These are phyloP conservation scores for Phaonia tiefii DNA, from an alignment of 2,888 invertebrate genomes.

Conservation along the genomic window DNA sequence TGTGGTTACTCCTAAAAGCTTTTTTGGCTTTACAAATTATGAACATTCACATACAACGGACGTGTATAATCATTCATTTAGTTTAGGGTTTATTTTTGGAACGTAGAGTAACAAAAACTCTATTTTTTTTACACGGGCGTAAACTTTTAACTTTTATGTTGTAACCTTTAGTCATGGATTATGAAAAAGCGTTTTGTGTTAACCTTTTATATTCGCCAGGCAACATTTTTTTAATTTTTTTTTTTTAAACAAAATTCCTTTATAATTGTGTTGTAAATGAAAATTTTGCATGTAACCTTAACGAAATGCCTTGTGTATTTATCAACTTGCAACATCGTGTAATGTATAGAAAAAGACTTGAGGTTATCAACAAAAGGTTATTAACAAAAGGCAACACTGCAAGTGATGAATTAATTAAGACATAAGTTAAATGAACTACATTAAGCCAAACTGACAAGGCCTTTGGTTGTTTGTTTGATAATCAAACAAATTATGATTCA, in stretches of 20 bases:
- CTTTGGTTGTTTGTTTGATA: no score
- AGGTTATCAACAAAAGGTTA: constrained; percentile 48
- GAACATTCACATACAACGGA: constrained; percentile 37
- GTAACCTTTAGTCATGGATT: constrained; percentile 54
- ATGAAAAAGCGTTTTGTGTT: constrained; percentile 37
- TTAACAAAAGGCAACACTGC: constrained; percentile 36
- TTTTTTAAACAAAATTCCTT: not conserved
- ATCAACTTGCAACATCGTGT: no score
- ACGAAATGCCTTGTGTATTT: no score
- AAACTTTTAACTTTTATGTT: constrained; percentile 46
- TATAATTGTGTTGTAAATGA: no score
- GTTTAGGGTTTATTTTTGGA: constrained; percentile 7
- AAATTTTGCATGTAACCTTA: no score
- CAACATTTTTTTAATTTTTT: constrained; percentile 5
- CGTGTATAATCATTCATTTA: constrained; percentile 49
- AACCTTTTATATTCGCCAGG: constrained; percentile 10
- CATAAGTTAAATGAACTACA: no score
- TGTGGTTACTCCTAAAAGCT: constrained; percentile 24
- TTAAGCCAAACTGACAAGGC: no score
- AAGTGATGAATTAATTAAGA: constrained; percentile 18
- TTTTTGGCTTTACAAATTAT: constrained; percentile 29
- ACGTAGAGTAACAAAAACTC: not conserved
- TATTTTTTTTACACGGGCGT: constrained; percentile 22
- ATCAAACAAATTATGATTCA: no score
- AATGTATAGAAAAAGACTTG: not conserved